Conservation (phyloP, 2,888 invertebrate species). For the Seladonia tumulorum region DNA sequence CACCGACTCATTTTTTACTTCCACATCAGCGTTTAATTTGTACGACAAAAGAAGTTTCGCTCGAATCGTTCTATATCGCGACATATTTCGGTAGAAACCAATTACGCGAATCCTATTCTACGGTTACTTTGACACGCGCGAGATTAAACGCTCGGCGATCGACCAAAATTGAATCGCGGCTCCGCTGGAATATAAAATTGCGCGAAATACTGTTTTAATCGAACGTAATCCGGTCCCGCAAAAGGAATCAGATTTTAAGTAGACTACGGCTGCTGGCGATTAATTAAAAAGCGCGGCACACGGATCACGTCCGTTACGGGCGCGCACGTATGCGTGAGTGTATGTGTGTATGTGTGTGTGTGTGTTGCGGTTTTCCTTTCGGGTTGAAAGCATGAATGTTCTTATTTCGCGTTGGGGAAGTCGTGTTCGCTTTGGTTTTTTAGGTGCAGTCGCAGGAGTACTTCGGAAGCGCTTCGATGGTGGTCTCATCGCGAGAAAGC, state of each 20-base stretch:
- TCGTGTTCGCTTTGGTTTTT: constrained; percentile 8
- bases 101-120: constrained; percentile 1
- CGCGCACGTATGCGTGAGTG: background rate
- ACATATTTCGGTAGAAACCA: constrained; percentile 11
- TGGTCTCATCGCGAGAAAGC: constrained; percentile 32
- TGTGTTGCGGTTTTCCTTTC: background rate
- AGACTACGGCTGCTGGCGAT: background rate
- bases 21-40: background rate
- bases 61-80: background rate
- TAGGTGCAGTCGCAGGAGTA: constrained; percentile 12
- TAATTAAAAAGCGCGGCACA: constrained; percentile 19
- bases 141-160: background rate
- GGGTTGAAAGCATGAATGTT: background rate
- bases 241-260: constrained; percentile 13
- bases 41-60: background rate
- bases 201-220: constrained; percentile 1
- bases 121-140: background rate
- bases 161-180: background rate
- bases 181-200: background rate
- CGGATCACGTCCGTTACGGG: constrained; percentile 11
- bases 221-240: background rate
- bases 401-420: background rate
- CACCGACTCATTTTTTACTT: background rate
- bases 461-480: constrained; percentile 32
- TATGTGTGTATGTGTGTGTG: too few relatives aligned